Conservation (phyloP, 2,888 invertebrate species). For the Geophilus truncorum region DNA sequence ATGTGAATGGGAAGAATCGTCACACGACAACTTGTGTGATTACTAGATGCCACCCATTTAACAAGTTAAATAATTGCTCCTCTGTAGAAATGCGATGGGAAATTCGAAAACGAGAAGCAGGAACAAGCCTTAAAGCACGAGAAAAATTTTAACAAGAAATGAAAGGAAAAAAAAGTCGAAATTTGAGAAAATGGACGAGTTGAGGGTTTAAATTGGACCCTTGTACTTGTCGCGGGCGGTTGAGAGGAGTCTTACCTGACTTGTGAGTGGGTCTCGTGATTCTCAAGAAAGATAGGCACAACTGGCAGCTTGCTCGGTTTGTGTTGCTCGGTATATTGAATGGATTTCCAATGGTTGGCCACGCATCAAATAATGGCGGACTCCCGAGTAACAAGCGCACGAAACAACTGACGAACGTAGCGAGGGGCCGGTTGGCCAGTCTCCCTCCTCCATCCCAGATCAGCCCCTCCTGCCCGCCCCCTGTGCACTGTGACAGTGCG, state of each 20-base stretch:
- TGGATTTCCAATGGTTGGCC: not conserved
- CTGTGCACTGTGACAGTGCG: not conserved
- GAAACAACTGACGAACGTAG: not conserved
- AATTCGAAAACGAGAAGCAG: not conserved
- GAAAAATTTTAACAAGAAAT: not conserved
- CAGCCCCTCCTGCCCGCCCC: not conserved
- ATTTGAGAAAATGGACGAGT: not conserved
- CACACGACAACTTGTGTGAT: not conserved
- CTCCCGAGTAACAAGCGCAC: not conserved
- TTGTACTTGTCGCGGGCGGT: not conserved
- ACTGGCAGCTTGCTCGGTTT: not conserved
- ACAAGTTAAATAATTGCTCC: not conserved
- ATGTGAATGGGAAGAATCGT: not conserved
- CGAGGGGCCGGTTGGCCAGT: not conserved
- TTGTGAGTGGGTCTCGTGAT: not conserved
- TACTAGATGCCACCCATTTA: not conserved
- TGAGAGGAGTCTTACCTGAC: not conserved
- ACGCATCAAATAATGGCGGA: not conserved
- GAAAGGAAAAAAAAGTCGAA: not conserved
- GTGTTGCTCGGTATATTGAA: not conserved
- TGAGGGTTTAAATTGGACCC: not conserved
- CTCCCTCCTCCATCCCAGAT: not conserved
- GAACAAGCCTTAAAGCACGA: too few relatives aligned
- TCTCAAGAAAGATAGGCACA: not conserved
- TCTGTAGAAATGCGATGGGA: not conserved